These are phyloP conservation scores for Heliconius hewitsoni DNA, from an alignment of 1,140 invertebrate species.

Conservation along the genomic window DNA sequence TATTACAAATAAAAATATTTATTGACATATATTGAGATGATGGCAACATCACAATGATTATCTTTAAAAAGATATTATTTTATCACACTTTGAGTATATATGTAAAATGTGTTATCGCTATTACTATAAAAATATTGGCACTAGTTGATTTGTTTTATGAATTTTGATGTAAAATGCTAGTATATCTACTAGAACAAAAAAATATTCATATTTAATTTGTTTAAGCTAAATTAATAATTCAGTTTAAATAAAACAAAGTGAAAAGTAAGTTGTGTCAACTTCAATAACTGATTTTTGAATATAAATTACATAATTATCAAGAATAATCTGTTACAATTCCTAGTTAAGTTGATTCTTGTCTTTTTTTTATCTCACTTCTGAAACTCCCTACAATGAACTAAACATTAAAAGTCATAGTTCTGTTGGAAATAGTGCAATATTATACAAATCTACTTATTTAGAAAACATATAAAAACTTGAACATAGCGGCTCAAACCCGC, in stretches of 20 bases:
- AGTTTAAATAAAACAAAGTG: neutral
- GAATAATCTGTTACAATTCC: neutral
- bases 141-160: neutral
- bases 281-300: neutral
- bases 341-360: neutral
- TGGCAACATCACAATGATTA: neutral
- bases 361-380: neutral
- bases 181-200: no score
- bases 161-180: no score
- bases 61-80: constrained; percentile 1
- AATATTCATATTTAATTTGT: no score
- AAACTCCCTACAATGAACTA: neutral
- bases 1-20: neutral
- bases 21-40: neutral
- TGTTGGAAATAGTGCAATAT: constrained; percentile 9
- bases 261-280: neutral
- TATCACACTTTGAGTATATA: neutral
- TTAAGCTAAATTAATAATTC: no score
- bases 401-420: constrained; percentile 3
- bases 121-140: neutral
- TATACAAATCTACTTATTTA: neutral
- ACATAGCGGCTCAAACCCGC: no score
- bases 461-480: no score
- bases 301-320: neutral
- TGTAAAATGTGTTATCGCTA: neutral